phyloP scores from a whole-genome alignment of 2,888 invertebrate species.

The Drosophila recens region DNA sequence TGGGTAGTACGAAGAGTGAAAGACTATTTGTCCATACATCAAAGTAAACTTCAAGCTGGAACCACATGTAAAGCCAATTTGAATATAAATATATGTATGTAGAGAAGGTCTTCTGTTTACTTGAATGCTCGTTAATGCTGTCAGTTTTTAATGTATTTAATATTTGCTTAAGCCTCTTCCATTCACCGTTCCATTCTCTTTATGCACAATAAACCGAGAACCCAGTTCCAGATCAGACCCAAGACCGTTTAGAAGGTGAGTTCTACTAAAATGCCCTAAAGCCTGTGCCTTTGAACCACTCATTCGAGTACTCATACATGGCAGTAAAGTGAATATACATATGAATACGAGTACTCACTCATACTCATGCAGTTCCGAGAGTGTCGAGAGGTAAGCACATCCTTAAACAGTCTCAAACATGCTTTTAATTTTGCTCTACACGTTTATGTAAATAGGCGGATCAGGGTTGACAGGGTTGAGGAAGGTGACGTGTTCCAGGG shows the following conservation, averaged over 20 bases:
- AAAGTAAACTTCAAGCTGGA: slow-evolving; percentile 55
- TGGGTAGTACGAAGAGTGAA: slow-evolving; percentile 1
- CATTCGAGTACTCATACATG: slow-evolving; percentile 18
- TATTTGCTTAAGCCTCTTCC: slow-evolving; percentile 65
- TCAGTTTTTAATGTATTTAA: slow-evolving; percentile 78
- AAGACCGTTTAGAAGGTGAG: slow-evolving; percentile 35
- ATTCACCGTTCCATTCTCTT: slow-evolving; percentile 22
- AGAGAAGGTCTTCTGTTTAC: slow-evolving; percentile 32
- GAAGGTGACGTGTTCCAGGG: slow-evolving; percentile 38
- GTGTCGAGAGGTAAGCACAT: slow-evolving; percentile 30
- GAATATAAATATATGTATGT: slow-evolving; percentile 43
- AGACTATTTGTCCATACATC: slow-evolving; percentile 49
- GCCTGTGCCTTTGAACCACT: slow-evolving; percentile 69
- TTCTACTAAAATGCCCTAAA: slow-evolving; percentile 66
- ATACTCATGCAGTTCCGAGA: slow-evolving; percentile 2
- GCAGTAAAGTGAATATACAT: slow-evolving; percentile 11
- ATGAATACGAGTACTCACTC: slow-evolving; percentile 14
- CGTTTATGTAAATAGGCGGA: slow-evolving; percentile 47
- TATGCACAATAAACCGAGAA: slow-evolving; percentile 65
- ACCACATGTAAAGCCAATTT: slow-evolving; percentile 65
- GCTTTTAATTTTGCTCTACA: slow-evolving; percentile 71
- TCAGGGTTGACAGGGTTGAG: slow-evolving; percentile 3
- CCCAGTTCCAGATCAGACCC: slow-evolving; percentile 31
- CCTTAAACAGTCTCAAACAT: slow-evolving; percentile 49
- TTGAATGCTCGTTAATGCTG: slow-evolving; percentile 55